Evolutionary conservation across 2,888 invertebrate species (phyloP).

Genomic region (Troides helena): DNA sequence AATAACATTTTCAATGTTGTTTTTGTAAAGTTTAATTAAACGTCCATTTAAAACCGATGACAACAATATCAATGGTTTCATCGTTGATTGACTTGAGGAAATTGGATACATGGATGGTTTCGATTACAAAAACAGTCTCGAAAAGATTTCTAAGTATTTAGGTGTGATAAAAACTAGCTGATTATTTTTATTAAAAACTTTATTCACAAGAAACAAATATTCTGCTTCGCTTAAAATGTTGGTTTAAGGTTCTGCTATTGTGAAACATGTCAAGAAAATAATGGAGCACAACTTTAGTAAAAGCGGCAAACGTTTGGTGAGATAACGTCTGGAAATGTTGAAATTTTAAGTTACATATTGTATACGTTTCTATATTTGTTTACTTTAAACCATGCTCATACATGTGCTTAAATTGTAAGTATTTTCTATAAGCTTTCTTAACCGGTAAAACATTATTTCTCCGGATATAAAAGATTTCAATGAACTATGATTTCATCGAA

Average conservation of each 20-base stretch:
- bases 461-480: too few species aligned
- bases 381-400: not conserved
- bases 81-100: slow-evolving; percentile 27
- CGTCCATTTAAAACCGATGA: slow-evolving; percentile 44
- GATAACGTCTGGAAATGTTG: slow-evolving; percentile 50
- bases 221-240: slow-evolving; percentile 50
- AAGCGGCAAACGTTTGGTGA: slow-evolving; percentile 43
- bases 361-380: not conserved
- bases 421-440: too few species aligned
- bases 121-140: not conserved
- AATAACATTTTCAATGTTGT: slow-evolving; percentile 38
- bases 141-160: not conserved
- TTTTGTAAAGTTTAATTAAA: slow-evolving; percentile 66
- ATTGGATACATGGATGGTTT: not conserved
- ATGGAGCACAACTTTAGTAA: slow-evolving; percentile 51
- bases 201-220: slow-evolving; percentile 48
- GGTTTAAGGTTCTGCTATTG: slow-evolving; percentile 48
- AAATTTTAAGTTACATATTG: slow-evolving; percentile 34
- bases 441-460: too few species aligned
- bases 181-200: slow-evolving; percentile 34
- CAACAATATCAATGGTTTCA: slow-evolving; percentile 1
- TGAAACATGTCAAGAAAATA: slow-evolving; percentile 72
- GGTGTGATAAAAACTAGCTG: not conserved
- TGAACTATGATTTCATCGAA: too few species aligned
- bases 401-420: too few species aligned